Base-by-base conservation (phyloP, 2,113 vertebrate genomes). In the Aptenodytes patagonicus region DNA sequence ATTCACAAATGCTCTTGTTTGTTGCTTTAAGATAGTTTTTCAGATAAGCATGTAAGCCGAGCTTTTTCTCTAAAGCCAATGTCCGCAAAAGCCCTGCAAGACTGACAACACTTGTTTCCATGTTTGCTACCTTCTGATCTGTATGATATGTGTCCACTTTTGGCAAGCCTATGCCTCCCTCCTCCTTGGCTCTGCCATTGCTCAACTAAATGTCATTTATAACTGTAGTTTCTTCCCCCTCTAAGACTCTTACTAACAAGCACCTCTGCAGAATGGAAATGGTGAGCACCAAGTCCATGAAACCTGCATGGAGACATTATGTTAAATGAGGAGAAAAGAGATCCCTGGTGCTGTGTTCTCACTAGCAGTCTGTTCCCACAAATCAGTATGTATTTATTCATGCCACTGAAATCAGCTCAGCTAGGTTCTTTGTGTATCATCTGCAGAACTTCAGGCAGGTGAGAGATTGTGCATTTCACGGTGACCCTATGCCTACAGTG, bases 301-400 rank as follows among this genome's bases (percentile, higher is more conserved):
- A 96, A 70, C 47, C 88, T 86, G 76, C 47, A 20, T 13, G 28
- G 69, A 81, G 47, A 66, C 3, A 7, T 84, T 69, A 32, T 54
- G 70, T 77, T 95, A 87, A 95, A 94, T 65, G 52, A 85, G 65
- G 81, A 92, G 89, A 72, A 71, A 8, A 60, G 80, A 81, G 52
- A 57, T 75, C 22, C 57, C 81, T 3, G 3, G 69, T 85, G 83
- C 81, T 95, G 81, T 49, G 21, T 42, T 71, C 81, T 95, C 85
- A 16, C 44, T 49, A 44, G 75, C 42, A 68, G 44, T 10, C 70
- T 29, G 32, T 83, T 95, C 79, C 68, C 60, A 79, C 17, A 57
- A 36, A 85, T 82, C 90, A 88, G 31, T 20, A 22, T 85, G 66
- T 61, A 65, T 96, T 83, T 93, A 94, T 91, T 96, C 79, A n/a